Percentiles rank a stretch among this genome's conserved stretches.
Evolutionary conservation across 2,797 vertebrate genomes (phyloP).

Genomic region (Pelobates cultripes): DNA sequence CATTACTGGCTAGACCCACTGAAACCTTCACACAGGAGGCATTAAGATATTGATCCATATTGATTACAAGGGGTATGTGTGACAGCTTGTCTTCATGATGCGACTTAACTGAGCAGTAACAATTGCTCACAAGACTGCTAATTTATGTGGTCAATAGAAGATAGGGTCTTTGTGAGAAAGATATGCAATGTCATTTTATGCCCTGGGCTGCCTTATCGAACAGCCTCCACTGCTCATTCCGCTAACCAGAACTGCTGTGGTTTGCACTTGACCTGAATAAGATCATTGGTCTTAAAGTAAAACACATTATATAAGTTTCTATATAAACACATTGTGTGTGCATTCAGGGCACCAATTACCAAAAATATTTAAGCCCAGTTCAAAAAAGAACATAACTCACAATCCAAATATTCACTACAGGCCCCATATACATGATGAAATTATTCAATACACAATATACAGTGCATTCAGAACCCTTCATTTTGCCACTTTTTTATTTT

Average conservation of each 20-base stretch:
- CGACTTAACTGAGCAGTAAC: slow-evolving; percentile 42
- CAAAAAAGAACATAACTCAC: too few relatives aligned
- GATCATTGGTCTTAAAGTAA: neutral
- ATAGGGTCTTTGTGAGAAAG: slow-evolving; percentile 18
- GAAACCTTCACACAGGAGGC: slow-evolving; percentile 31
- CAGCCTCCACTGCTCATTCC: slow-evolving; percentile 11
- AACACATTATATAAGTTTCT: neutral
- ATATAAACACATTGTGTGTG: too few relatives aligned
- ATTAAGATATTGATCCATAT: slow-evolving; percentile 39
- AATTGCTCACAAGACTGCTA: slow-evolving; percentile 45
- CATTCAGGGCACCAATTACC: too few relatives aligned
- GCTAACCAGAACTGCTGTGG: neutral
- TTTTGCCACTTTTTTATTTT: too few relatives aligned
- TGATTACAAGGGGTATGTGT: slow-evolving; percentile 37
- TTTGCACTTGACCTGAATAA: neutral
- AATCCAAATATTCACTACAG: too few relatives aligned
- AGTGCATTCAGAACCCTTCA: too few relatives aligned
- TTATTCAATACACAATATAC: too few relatives aligned
- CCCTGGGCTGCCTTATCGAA: slow-evolving; percentile 23
- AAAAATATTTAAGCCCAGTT: too few relatives aligned
- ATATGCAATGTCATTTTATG: slow-evolving; percentile 26
- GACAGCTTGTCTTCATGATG: slow-evolving; percentile 51
- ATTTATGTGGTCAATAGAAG: slow-evolving; percentile 49
- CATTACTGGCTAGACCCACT: slow-evolving; percentile 6
- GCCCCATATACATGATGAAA: too few relatives aligned